phyloP scores from a whole-genome alignment of 53 echinoderm and acorn worm species.

The Hippasteria phrygiana region DNA sequence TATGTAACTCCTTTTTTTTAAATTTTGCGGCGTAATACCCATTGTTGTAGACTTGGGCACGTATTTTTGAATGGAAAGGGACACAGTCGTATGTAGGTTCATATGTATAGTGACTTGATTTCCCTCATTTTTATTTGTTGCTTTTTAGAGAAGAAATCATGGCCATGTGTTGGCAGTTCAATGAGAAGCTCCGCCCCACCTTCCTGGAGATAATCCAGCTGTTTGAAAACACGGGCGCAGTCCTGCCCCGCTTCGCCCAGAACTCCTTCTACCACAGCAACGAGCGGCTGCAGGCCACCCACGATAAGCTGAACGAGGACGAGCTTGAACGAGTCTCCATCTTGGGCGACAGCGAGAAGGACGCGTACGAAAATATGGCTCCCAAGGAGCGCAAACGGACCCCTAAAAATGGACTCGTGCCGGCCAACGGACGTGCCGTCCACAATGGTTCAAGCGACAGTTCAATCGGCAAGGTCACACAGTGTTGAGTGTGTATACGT shows the following conservation, averaged over 20 bases:
- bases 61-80: no score
- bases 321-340: constrained; percentile 85
- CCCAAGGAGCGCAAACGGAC: constrained; percentile 53
- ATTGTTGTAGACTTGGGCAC: no score
- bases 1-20: no score
- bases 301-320: constrained; percentile 60
- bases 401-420: constrained; percentile 58
- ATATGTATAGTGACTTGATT: no score
- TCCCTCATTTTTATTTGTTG: constrained; percentile 17
- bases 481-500: constrained; percentile 68
- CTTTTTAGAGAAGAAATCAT: constrained; percentile 83
- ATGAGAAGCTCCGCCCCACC: constrained; percentile 91
- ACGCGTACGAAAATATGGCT: constrained; percentile 67
- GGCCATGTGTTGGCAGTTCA: constrained; percentile 95
- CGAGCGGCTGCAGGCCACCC: constrained; percentile 52
- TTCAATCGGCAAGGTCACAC: constrained; percentile 79
- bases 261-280: constrained; percentile 86
- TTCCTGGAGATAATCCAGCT: constrained; percentile 84
- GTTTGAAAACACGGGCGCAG: constrained; percentile 74
- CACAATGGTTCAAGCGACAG: constrained; percentile 54
- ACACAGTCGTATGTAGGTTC: no score
- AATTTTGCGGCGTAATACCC: no score
- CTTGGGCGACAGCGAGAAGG: constrained; percentile 63
- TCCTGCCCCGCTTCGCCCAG: constrained; percentile 72
- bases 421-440: constrained; percentile 43